Percentiles rank a stretch among this genome's conserved stretches.
Evolutionary conservation across 2,888 invertebrate species (phyloP).

Genomic region (Melanostoma scalare): DNA sequence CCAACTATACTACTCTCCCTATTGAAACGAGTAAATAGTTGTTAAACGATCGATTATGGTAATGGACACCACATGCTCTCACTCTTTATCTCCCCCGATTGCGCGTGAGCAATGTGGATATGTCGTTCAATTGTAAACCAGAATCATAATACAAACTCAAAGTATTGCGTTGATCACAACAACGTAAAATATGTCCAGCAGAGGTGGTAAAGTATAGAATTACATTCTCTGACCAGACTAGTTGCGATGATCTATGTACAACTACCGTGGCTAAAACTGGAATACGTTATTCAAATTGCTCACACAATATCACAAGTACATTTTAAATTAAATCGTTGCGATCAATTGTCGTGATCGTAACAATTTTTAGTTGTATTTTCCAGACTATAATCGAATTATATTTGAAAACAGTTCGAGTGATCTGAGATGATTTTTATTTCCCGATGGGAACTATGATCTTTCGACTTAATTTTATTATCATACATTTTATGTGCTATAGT

Average conservation of each 20-base stretch:
- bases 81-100: conserved; percentile 2
- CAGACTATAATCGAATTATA: conserved; percentile 32
- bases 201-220: conserved; percentile 45
- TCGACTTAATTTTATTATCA: conserved; percentile 48
- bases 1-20: not conserved
- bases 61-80: conserved; percentile 26
- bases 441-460: conserved; percentile 53
- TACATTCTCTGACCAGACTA: conserved; percentile 21
- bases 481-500: not conserved
- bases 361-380: conserved; percentile 5
- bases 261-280: conserved; percentile 47
- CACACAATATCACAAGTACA: conserved; percentile 20
- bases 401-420: not conserved
- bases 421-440: conserved; percentile 22
- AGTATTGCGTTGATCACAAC: conserved; percentile 34
- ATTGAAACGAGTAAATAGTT: conserved; percentile 46
- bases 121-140: conserved; percentile 50
- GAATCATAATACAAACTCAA: conserved; percentile 50
- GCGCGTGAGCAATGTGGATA: conserved; percentile 20
- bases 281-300: conserved; percentile 41
- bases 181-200: not conserved
- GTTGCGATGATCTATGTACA: conserved; percentile 50
- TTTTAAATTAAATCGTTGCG: conserved; percentile 55
- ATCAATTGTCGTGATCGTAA: conserved; percentile 8
- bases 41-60: conserved; percentile 66